These are phyloP conservation scores for Pristiophorus japonicus DNA, from an alignment of 2,113 vertebrate genomes.

Conservation along the genomic window DNA sequence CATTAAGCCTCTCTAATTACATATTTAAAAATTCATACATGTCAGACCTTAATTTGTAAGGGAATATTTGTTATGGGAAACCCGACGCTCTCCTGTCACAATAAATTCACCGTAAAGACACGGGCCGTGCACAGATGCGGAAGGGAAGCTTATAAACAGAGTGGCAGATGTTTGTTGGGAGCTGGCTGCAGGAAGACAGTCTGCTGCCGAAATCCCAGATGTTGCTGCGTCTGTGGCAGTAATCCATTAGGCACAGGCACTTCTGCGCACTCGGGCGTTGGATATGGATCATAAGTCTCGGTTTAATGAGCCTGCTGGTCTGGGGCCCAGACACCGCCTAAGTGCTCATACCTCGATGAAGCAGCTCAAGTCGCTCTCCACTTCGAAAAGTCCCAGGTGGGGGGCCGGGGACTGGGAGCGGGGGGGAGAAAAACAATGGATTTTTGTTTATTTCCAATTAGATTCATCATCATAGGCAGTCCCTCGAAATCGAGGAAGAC, in stretches of 20 bases:
- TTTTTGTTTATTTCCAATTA: not conserved
- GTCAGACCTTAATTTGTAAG: not conserved
- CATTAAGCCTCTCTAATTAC: conserved; percentile 6
- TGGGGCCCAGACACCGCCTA: not conserved
- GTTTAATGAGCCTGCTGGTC: not conserved
- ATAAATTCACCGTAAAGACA: not conserved
- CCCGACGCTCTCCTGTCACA: not conserved
- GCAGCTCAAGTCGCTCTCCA: not conserved
- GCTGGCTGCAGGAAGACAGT: not conserved
- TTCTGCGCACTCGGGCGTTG: not conserved
- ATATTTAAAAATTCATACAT: conserved; percentile 35
- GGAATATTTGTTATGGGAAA: conserved; percentile 30
- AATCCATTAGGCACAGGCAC: not conserved
- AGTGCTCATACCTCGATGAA: not conserved
- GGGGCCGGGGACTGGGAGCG: too few relatives aligned
- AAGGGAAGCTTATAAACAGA: not conserved
- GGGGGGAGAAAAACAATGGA: too few relatives aligned
- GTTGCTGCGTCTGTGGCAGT: not conserved
- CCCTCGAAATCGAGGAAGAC: too few relatives aligned
- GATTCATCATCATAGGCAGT: too few relatives aligned
- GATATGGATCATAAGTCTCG: not conserved
- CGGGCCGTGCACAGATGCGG: not conserved
- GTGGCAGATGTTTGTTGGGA: not conserved
- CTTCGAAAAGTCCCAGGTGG: not conserved
- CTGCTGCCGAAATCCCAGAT: not conserved